Base-by-base conservation (phyloP, 2,797 vertebrate genomes). In the Fistularia commersonii region DNA sequence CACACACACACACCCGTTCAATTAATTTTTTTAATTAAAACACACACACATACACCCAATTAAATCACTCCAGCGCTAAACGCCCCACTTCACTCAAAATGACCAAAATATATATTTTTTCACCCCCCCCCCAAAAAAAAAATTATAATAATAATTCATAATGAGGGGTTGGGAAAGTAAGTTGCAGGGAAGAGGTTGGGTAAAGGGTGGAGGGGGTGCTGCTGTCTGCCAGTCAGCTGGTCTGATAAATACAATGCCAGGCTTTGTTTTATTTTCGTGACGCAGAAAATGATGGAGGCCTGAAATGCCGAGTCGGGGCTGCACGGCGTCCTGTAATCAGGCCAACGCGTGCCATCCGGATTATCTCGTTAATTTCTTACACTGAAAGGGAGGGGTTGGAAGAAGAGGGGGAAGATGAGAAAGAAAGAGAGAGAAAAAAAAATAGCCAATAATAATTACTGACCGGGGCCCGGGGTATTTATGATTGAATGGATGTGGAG, bases 301-400 rank as follows among this genome's bases (percentile, higher is more conserved):
- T 86, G 85, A n/a, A 88, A 90, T 82, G 88, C 91, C 77, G 76
- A 83, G 83, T 91, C 77, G 87, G 8, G 45, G 45, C 79, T 82
- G 84, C 90, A 79, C 83, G 84, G 91, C 89, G 92, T 90, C 93
- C 92, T 91, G 90, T 94, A 95, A 96, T 95, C 95, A 95, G 90
- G 89, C 89, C 85, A 91, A 86, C 94, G 93, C 94, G 95, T 95
- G 94, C 93, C 91, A 89, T 89, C 79, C 92, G 93, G 94, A 97
- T 97, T 96, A 97, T 92, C 94, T 93, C 92, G 90, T 94, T 96
- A 93, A 93, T 95, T 95, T 95, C 91, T 94, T 64, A 74, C 90
- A 93, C n/a, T n/a, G n/a, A n/a, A n/a, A n/a, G n/a, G n/a, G n/a
- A n/a, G n/a, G n/a, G n/a, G n/a, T n/a, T n/a, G n/a, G n/a, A n/a